Base-by-base conservation (phyloP, 1,140 invertebrate genomes). In the Metaphire vulgaris region DNA sequence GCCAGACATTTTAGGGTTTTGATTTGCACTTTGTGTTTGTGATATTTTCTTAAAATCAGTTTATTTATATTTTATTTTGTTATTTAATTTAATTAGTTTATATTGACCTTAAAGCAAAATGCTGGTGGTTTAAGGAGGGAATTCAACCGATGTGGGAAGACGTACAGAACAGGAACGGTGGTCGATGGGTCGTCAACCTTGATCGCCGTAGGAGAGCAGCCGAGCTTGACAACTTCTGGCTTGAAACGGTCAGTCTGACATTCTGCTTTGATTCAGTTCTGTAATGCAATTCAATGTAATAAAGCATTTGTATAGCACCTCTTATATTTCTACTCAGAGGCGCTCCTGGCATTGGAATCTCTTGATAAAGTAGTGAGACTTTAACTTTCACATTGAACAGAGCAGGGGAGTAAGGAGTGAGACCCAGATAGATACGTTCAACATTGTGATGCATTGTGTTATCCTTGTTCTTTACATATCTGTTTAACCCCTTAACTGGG, bases 121-220 rank as follows among this genome's bases (percentile, higher is more conserved):
- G 14, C 14, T 65, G 67, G 2, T 14, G 30, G 14, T 56, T 56
- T 6, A 78, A 88, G 85, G 86, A 94, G 85, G 95, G 94, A 16
- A 94, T 98, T 80, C 91, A 92, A 79, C 97, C 97, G 1, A 98
- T 98, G 96, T 99, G 97, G 97, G 97, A 99, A 88, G 97, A 99
- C 87, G 89, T 90, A 74, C 90, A 90, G 29, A 95, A 94, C 83
- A 93, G 93, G 83, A 89, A 90, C 85, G 97, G 97, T 56, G 97
- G 97, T 66, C 89, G 96, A 80, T 99, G 97, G 97, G 87, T 99
- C 6, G 92, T 99, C 79, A 94, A 90, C 84, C 89, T 97, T 73
- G 92, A 94, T 67, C 93, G 91, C 84, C 92, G 91, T 81, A 92
- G 94, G 83, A 89, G 94, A 82, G 86, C 85, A 73, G 89, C 89